Evolutionary conservation across 2,113 vertebrate genomes (phyloP), one percentile per base, ranked within the genome.

Genomic region (Vicugna pacos): DNA sequence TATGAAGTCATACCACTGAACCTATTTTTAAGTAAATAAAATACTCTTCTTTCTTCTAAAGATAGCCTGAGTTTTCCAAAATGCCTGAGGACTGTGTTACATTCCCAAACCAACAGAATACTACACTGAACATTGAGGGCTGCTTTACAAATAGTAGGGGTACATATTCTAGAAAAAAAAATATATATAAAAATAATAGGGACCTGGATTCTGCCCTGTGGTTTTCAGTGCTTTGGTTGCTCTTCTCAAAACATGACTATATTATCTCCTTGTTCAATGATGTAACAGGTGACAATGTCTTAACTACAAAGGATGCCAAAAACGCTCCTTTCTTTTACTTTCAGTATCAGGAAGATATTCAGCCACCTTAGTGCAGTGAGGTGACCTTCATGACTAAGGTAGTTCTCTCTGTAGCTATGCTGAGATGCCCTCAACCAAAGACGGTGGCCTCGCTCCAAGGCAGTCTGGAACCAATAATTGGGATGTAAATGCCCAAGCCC

Each of bases 21-120:
- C 48, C 22, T 73, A 54, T 90, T 79, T 95, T 92, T 54, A 93
- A 86, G 20, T 64, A 58, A 83, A 94, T 65, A 88, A 42, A 46
- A 6, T 70, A 80, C 9, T 76, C 6, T 26, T 92, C 20, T 89
- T 86, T 82, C 35, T 75, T 86, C 32, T 69, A 50, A 54, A 56
- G n/a, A 86, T 6, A 96, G 12, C 2, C n/a, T 75, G 30, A 65
- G 3, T 94, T 88, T 93, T 80, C 10, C 65, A 89, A 95, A 89
- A 70, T 84, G 5, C 24, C 48, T 56, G n/a, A 56, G 81, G 22
- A 91, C 9, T 42, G 0, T 1, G 5, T 79, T 5, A 19, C 54
- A 80, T 50, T 54, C 9, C 13, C 12, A 65, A 65, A 58, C 75
- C 48, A 67, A 12, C n/a, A 4, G 22, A 79, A 79, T 50, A 38